These are phyloP conservation scores for Nomada ferruginata DNA, from an alignment of 2,888 invertebrate genomes.

Conservation along the genomic window DNA sequence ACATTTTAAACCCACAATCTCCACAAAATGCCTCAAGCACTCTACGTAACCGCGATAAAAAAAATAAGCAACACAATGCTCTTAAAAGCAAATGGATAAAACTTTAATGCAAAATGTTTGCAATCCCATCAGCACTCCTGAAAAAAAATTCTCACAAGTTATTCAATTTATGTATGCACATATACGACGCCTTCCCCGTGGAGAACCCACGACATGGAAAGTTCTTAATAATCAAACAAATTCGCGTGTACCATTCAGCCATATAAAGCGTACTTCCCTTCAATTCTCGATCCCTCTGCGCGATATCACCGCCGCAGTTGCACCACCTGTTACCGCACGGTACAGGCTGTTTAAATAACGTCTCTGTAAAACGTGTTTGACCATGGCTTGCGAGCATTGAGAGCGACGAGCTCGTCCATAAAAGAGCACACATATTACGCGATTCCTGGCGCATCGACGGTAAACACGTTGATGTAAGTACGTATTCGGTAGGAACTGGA, in stretches of 20 bases:
- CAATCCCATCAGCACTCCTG: too few species aligned
- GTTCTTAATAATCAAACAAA: background rate
- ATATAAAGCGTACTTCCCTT: background rate
- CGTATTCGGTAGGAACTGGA: conserved; percentile 31
- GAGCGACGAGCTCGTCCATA: conserved; percentile 24
- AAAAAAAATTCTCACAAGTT: too few species aligned
- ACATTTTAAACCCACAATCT: too few species aligned
- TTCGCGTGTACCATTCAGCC: too few species aligned
- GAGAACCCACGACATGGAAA: too few species aligned
- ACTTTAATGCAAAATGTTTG: too few species aligned
- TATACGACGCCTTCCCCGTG: too few species aligned
- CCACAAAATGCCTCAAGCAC: too few species aligned
- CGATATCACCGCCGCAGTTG: background rate
- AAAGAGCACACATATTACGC: conserved; percentile 29
- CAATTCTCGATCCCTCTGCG: background rate
- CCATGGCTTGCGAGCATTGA: conserved; percentile 11
- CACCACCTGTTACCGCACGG: conserved; percentile 33
- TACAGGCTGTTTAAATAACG: conserved; percentile 19
- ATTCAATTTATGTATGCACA: too few species aligned
- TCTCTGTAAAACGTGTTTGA: conserved; percentile 24
- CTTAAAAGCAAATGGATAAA: too few species aligned
- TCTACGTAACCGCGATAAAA: too few species aligned
- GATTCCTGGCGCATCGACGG: conserved; percentile 33
- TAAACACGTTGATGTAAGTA: conserved; percentile 49
- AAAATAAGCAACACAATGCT: too few species aligned